Base-by-base conservation (phyloP, 1,140 invertebrate species). In the Telenomus remus region DNA sequence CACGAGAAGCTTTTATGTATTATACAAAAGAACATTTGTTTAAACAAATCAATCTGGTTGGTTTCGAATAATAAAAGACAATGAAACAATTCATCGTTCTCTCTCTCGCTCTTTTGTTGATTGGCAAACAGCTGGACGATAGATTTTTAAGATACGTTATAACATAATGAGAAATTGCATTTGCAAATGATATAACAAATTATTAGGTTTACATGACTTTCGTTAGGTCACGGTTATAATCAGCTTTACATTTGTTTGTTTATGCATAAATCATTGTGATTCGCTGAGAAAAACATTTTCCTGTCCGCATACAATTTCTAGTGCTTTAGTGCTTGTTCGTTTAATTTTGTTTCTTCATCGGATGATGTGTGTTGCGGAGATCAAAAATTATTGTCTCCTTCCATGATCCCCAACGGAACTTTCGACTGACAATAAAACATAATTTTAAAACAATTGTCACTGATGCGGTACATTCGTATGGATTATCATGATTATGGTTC, bases 1-100 rank as follows among this genome's bases (percentile, higher is more conserved):
- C 79, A 81, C 72, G 69, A 73, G 60, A 72, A 69, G 69, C 75
- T 77, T 77, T 6, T 27, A 60, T 70, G 60, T 68, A 71, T 48
- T 63, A 72, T 77, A 74, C 46, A 7, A 74, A 77, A 70, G 19
- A 70, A 68, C 54, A 42, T 63, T 54, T 71, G 63, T 66, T 48
- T 60, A 78, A 76, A 65, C 73, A 79, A 70, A 35, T 5, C 10
- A 35, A 9, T 11, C n/a, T 9, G 37, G 8, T 39, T 39, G 37
- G 8, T 39, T 39, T 35, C n/a, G n/a, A n/a, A 27, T 27, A 6
- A 27, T 6, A 27, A 27, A 27, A 27, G 19, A 27, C 1, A 27
- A 27, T n/a, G n/a, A 6, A 27, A 27, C 19, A 27, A 27, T 27
- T 27, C 19, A 27, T 27, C 19, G 1, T 27, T 27, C 19, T 27